Evolutionary conservation across 2,888 invertebrate species (phyloP), one percentile per base, ranked within the genome.

Genomic region (Phyto melanocephala): DNA sequence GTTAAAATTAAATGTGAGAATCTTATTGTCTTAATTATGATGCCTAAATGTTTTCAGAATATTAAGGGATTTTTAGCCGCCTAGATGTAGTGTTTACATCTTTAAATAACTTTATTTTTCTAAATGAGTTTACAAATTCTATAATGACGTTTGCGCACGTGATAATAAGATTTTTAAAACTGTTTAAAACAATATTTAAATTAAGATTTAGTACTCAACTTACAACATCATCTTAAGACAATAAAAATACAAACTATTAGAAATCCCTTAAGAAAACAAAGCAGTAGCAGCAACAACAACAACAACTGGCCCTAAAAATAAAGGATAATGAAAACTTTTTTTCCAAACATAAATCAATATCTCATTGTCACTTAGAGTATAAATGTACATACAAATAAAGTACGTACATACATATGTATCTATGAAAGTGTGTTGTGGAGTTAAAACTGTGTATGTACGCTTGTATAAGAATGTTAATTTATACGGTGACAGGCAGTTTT

Each of bases 321-420:
- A 47, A 45, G 11, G 15, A 37, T 56, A 67, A 67, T 37, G 47
- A 28, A 63, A 50, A 28, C 17, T 52, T n/a, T 47, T 28, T 28
- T 6, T 5, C 3, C 1, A 8, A 28, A 7, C 70, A 82, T 82
- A 82, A 82, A 82, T 82, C 82, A 82, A 79, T 76, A 60, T 40
- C 62, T 80, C 60, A 8, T 45, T 76, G 79, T 62, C 79, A 75
- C 45, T 22, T 28, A 52, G 10, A 20, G 24, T 37, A 50, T 45
- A 68, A 47, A 20, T 8, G 28, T n/a, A 1, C n/a, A n/a, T n/a
- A n/a, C n/a, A n/a, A n/a, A n/a, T n/a, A n/a, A n/a, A 0, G 6
- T 7, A 54, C 13, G 20, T 47, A 47, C 6, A 7, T 22, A 54
- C 8, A 28, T 58, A 40, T 17, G 45, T 45, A 15, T 40, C 24